Evolutionary conservation across 2,113 vertebrate genomes (phyloP), one percentile per base, ranked within the genome.

Genomic region (Urocolius indicus): DNA sequence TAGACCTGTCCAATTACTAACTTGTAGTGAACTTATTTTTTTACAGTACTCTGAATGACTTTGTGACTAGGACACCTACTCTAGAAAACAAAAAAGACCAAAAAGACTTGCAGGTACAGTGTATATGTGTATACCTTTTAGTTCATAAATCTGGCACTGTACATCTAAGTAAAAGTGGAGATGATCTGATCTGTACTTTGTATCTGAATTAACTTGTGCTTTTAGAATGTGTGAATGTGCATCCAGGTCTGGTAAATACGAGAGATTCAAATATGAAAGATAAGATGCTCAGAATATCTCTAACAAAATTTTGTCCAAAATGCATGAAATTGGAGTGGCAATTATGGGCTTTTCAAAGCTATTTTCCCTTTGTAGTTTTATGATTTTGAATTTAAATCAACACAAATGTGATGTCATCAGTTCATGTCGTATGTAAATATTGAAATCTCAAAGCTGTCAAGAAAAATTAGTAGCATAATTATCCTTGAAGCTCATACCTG

Each of bases 31-130:
- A 38, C 49, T 92, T 65, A 79, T 96, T 84, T 87, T 91, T 34
- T 95, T 74, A 78, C 98, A 99, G 99, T 90, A 99, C 98, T 94
- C 98, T 99, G 52, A 99, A 99, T 84, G 99, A 99, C 95, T 98
- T 99, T 90, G 98, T 99, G 52, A 99, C 98, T 6, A 97, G 99
- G 89, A 98, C 99, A 9, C 98, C 99, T 67, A 99, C 97, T 91
- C 96, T 99, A 94, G 99, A 99, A 78, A 99, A 97, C 95, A 99
- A 99, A 97, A 99, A 99, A 95, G 99, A 99, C 93, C 98, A 98
- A 24, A 98, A 95, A 95, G 99, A 99, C 86, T 94, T 99, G 63
- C 99, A 99, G 99, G 99, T 99, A 97, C 49, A 46, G 46, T 10
- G 16, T 52, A n/a, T 86, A 51, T 3, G 6, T 48, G 14, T 57